Base-by-base conservation (phyloP, 2,113 vertebrate species). In the Plectropomus leopardus region DNA sequence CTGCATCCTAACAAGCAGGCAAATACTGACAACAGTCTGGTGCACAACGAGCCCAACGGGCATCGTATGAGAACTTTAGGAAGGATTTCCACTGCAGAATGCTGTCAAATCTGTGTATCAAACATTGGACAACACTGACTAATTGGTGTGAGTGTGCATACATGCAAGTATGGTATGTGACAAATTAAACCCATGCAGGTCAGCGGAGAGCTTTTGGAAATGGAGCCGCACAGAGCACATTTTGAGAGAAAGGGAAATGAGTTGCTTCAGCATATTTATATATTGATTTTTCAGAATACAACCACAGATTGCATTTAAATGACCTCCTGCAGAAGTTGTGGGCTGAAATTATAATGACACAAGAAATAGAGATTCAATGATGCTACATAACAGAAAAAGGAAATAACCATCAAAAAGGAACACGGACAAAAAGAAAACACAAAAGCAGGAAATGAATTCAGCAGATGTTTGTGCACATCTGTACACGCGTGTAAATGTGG, bases 1-100 rank as follows among this genome's bases (percentile, higher is more conserved):
- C 70, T 86, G 72, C 75, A 72, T 77, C 60, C 80, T 86, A 81
- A 82, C 78, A 90, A 82, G 82, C 75, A 59, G 64, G 80, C 53
- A 11, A 73, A 85, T 4, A 80, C 73, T 53, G 71, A 86, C 66
- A 82, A 83, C 85, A 78, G 72, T 83, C 72, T 85, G 54, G 63
- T 71, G 67, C 44, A 77, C 63, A 78, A 61, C 63, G 64, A 80
- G 61, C 61, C 74, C 78, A 65, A 79, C 72, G 59, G 58, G 54
- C 78, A 68, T 75, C 59, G 28, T 57, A 70, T 72, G 71, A 72
- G 75, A 48, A 84, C 44, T 86, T 72, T 68, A 71, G 66, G 55
- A 69, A 26, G 70, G 26, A 34, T 57, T 78, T 84, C 59, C 36
- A 26, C 63, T 73, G 70, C 67, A 51, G 14, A 67, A 50, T 71